phyloP scores from a whole-genome alignment of 2,888 invertebrate genomes.

The Stenodera caucasica region DNA sequence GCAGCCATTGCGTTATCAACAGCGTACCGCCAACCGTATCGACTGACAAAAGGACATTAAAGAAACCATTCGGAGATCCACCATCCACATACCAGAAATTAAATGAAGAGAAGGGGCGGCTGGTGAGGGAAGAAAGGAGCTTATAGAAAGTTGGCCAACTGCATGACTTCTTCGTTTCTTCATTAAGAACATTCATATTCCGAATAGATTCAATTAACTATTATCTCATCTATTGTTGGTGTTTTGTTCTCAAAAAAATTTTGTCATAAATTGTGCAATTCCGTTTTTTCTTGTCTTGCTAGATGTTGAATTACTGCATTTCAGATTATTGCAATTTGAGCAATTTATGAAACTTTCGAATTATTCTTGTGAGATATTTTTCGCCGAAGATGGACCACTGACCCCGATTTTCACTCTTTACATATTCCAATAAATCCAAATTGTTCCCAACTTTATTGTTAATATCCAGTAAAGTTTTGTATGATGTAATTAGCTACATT shows the following conservation, averaged over 20 bases:
- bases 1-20: constrained; percentile 23
- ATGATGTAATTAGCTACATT: neutral
- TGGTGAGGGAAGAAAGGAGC: constrained; percentile 48
- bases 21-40: constrained; percentile 24
- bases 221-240: constrained; percentile 7
- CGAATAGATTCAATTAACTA: neutral
- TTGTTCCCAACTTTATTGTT: neutral
- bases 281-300: neutral
- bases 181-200: neutral
- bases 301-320: neutral
- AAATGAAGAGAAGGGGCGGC: constrained; percentile 32
- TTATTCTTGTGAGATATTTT: constrained; percentile 24
- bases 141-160: constrained; percentile 46
- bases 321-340: neutral
- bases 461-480: neutral
- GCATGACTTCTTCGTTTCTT: constrained; percentile 33
- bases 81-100: constrained; percentile 17
- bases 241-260: neutral
- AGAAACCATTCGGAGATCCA: constrained; percentile 35
- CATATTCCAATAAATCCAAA: neutral
- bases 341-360: constrained; percentile 20
- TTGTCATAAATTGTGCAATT: constrained; percentile 8
- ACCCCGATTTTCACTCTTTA: constrained; percentile 10
- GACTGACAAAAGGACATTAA: constrained; percentile 28
- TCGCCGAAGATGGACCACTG: constrained; percentile 11